Percentiles rank a stretch among this genome's conserved stretches.
These are phyloP conservation scores for Psophia crepitans DNA, from an alignment of 2,113 vertebrate species.

Conservation along the genomic window DNA sequence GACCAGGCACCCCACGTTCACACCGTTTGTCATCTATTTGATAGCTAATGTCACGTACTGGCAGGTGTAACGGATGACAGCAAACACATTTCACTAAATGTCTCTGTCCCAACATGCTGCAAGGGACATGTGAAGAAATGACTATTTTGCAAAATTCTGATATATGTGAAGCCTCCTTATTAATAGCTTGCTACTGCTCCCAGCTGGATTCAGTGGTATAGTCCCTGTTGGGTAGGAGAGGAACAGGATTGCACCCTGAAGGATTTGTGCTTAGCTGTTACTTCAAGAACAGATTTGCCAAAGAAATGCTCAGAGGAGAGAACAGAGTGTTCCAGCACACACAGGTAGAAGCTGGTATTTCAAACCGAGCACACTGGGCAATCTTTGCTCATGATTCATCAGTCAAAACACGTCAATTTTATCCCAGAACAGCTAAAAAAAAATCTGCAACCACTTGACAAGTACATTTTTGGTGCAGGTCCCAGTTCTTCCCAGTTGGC, in stretches of 20 bases:
- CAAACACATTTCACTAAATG: constrained; percentile 37
- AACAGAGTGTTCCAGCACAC: constrained; percentile 69
- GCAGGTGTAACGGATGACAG: constrained; percentile 42
- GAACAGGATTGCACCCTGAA: constrained; percentile 53
- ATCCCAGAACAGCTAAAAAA: constrained; percentile 65
- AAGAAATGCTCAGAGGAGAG: constrained; percentile 60
- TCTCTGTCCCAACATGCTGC: constrained; percentile 50
- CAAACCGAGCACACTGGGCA: constrained; percentile 65
- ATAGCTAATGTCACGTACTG: constrained; percentile 36
- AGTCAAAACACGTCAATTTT: constrained; percentile 71
- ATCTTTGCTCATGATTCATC: constrained; percentile 69
- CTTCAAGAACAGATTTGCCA: constrained; percentile 62
- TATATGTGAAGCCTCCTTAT: constrained; percentile 30
- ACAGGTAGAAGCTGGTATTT: constrained; percentile 69
- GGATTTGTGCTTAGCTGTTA: constrained; percentile 67
- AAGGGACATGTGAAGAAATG: constrained; percentile 45
- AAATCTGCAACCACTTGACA: constrained; percentile 65
- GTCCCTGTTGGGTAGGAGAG: constrained; percentile 11
- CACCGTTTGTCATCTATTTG: constrained; percentile 29
- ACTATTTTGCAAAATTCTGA: constrained; percentile 53
- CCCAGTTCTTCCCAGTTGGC: constrained; percentile 67
- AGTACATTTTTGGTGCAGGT: constrained; percentile 67
- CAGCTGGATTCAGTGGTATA: constrained; percentile 40
- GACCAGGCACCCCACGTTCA: constrained; percentile 4
- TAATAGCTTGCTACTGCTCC: constrained; percentile 44